Base-by-base conservation (phyloP, 2,888 invertebrate genomes). In the Mesodorylaimus sp. region DNA sequence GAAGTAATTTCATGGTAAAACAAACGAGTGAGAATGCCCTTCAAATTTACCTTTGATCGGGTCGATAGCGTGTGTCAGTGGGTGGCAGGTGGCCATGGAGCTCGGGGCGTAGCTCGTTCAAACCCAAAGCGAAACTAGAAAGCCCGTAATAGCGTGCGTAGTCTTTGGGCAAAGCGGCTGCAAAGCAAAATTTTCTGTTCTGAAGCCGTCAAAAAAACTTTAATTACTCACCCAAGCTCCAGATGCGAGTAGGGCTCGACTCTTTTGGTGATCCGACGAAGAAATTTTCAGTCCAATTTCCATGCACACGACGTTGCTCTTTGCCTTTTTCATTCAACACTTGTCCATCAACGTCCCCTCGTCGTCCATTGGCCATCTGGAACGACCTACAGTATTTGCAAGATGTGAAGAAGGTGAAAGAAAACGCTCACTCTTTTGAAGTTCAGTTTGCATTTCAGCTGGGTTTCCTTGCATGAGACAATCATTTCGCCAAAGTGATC, bases 401-500 rank as follows among this genome's bases (percentile, higher is more conserved):
- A 45, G 13, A 37, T 36, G 16, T 13, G 19, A 23, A n/a, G 3
- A 5, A 49, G 13, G 21, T 21, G 5, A 36, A 13, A 21, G 2
- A 3, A 24, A 23, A 45, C 44, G 58, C 66, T 69, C 62, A 82
- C 83, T 75, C 83, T 83, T 2, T 80, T 75, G 65, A 83, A 84
- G 54, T 80, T 81, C 43, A 84, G 74, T 68, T 81, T 82, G 69
- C 81, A 81, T 0, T 75, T 72, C 53, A 81, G 75, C 42, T 77
- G 75, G 0, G 75, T 75, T 2, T 50, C 49, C 24, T 61, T 61
- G 52, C 66, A 65, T 10, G 58, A 58, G 53, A 84, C 79, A 58
- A 76, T 75, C 71, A 83, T 75, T 63, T 83, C 83, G 0, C 84
- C 84, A 64, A 83, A 84, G 68, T 83, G 81, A 68, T 84, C 84